Percentiles rank a stretch among this genome's conserved stretches.
Conservation (phyloP, 2,888 invertebrate genomes). For the Ectropis crepuscularia region DNA sequence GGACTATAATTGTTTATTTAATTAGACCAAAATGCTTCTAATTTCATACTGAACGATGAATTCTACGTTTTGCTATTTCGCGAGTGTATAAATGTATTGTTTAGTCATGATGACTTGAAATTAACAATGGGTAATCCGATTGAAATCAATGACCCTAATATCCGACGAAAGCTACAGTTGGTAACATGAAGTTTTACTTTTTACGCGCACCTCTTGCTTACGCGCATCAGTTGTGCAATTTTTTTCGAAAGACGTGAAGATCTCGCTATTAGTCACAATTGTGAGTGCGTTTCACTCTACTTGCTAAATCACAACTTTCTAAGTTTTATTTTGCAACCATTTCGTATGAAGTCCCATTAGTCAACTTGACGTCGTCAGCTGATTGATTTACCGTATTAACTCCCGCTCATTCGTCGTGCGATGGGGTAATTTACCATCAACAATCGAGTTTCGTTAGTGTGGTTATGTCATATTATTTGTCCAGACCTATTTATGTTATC, state of each 20-base stretch:
- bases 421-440: too few relatives aligned
- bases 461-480: too few relatives aligned
- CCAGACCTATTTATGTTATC: too few relatives aligned
- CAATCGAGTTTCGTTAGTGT: too few relatives aligned
- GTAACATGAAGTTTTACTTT: constrained; percentile 17
- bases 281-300: constrained; percentile 35
- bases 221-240: constrained; percentile 35
- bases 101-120: too few relatives aligned
- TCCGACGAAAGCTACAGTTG: constrained; percentile 25
- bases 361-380: neutral
- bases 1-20: too few relatives aligned
- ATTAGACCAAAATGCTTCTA: too few relatives aligned
- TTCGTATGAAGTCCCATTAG: constrained; percentile 12
- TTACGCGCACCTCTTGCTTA: constrained; percentile 20
- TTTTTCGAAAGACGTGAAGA: constrained; percentile 30
- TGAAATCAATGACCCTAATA: constrained; percentile 14
- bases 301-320: constrained; percentile 36
- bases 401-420: too few relatives aligned
- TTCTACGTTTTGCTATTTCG: too few relatives aligned
- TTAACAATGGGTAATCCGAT: too few relatives aligned
- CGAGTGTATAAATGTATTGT: too few relatives aligned
- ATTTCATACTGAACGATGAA: too few relatives aligned
- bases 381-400: neutral
- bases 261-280: constrained; percentile 42
- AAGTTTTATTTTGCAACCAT: constrained; percentile 29